Base-by-base conservation (phyloP, 2,888 invertebrate genomes). In the Drosophila multiciliata region DNA sequence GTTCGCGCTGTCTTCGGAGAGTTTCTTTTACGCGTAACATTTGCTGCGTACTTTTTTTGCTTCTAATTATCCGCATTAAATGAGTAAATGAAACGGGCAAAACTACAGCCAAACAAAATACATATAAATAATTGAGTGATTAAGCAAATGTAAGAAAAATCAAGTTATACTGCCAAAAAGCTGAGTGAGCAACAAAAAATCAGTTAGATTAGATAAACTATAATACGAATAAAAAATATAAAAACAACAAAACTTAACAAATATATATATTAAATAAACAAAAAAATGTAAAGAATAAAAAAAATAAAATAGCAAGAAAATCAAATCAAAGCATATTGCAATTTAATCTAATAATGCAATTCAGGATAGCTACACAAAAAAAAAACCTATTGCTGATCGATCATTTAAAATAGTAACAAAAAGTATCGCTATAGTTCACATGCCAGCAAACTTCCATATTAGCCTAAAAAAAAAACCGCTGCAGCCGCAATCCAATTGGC, bases 11-110 rank as follows among this genome's bases (percentile, higher is more conserved):
- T 66, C 60, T 63, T 52, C 33, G 50, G 32, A 66, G 54, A 60
- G 57, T 63, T 65, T 60, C 20, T 48, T 53, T n/a, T 42, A 20
- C 71, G 66, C 62, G 60, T 33, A 63, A 23, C 59, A 58, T 58
- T 70, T 71, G 58, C 71, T 63, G 79, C 75, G 69, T 66, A 80
- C 60, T 73, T 54, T 7, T 7, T 72, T 80, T 66, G 81, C 67
- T 74, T 73, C 69, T 72, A 81, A 78, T 82, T 79, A 84, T 66
- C 66, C 67, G 64, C 68, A 71, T 81, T 65, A 68, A 76, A 69
- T 60, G 57, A 70, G 61, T 82, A 68, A 54, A 62, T 1, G 49
- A 63, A 67, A 60, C 61, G 59, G 65, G 62, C 42, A 38, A 69
- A 77, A 73, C 68, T 69, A 61, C 77, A 79, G 66, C 52, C 63